Conservation (phyloP, 2,797 vertebrate genomes). For the Vipera ursinii region DNA sequence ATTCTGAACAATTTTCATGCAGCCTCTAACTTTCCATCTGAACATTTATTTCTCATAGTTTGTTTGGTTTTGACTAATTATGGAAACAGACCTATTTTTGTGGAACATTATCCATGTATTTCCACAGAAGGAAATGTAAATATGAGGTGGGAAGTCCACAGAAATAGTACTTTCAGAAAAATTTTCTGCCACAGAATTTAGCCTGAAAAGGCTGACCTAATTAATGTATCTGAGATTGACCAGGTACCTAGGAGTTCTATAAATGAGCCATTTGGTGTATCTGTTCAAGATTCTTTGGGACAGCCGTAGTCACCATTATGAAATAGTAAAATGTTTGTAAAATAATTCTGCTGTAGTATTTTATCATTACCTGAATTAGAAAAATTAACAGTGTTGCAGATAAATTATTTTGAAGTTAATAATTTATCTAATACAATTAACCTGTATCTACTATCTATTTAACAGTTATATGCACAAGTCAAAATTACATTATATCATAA, state of each 20-base stretch:
- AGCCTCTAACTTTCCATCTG: background rate
- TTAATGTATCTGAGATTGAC: background rate
- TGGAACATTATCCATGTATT: background rate
- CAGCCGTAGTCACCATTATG: background rate
- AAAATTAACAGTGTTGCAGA: background rate
- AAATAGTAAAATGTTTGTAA: background rate
- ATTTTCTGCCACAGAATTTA: background rate
- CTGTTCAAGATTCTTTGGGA: background rate
- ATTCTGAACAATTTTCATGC: background rate
- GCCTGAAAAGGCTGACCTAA: background rate
- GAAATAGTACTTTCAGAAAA: background rate
- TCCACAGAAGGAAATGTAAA: background rate
- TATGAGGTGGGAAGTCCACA: background rate
- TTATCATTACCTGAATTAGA: background rate
- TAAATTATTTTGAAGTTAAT: background rate
- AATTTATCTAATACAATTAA: background rate
- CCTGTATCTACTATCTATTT: background rate
- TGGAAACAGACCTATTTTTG: background rate
- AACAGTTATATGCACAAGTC: background rate
- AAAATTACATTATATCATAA: background rate
- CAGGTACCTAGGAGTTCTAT: background rate
- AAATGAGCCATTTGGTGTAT: background rate
- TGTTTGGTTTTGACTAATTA: background rate
- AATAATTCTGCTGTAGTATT: background rate
- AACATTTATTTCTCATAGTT: background rate